phyloP scores from a whole-genome alignment of 2,797 vertebrate species.

The Melanotaenia trifasciata region DNA sequence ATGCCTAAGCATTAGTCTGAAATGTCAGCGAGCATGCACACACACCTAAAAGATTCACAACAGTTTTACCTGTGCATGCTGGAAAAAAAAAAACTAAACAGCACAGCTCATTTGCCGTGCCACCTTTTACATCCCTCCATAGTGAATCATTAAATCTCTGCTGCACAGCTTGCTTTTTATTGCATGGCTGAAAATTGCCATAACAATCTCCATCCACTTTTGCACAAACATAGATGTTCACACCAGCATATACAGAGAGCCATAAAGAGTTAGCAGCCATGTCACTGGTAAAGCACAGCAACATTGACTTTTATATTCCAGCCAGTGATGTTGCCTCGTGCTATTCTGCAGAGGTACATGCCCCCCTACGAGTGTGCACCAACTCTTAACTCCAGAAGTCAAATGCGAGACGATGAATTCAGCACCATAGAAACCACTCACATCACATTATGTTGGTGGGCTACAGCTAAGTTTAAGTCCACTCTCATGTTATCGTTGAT shows the following conservation, averaged over 20 bases:
- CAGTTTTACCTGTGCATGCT: conserved; percentile 46
- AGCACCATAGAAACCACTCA: not conserved
- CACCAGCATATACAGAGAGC: conserved; percentile 7
- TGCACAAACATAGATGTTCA: conserved; percentile 32
- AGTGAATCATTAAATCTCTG: conserved; percentile 55
- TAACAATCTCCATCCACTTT: conserved; percentile 43
- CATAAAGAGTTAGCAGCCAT: conserved; percentile 6
- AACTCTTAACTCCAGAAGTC: conserved; percentile 1
- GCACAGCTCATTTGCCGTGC: conserved; percentile 25
- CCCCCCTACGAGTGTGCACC: not conserved
- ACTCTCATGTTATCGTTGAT: not conserved
- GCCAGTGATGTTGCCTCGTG: not conserved
- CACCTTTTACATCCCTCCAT: conserved; percentile 22
- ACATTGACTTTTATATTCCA: conserved; percentile 9
- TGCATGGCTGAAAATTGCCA: conserved; percentile 69
- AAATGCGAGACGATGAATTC: not conserved
- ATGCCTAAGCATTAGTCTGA: conserved; percentile 45
- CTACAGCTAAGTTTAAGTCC: not conserved
- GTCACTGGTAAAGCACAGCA: not conserved
- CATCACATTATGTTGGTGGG: not conserved
- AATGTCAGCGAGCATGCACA: conserved; percentile 57
- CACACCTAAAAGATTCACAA: conserved; percentile 1
- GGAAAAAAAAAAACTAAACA: not conserved
- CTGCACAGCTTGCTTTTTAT: conserved; percentile 62
- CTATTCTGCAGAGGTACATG: conserved; percentile 12